Percentiles rank a stretch among this genome's conserved stretches.
Conservation (phyloP, 2,797 vertebrate genomes). For the Microctenopoma lineatum region DNA sequence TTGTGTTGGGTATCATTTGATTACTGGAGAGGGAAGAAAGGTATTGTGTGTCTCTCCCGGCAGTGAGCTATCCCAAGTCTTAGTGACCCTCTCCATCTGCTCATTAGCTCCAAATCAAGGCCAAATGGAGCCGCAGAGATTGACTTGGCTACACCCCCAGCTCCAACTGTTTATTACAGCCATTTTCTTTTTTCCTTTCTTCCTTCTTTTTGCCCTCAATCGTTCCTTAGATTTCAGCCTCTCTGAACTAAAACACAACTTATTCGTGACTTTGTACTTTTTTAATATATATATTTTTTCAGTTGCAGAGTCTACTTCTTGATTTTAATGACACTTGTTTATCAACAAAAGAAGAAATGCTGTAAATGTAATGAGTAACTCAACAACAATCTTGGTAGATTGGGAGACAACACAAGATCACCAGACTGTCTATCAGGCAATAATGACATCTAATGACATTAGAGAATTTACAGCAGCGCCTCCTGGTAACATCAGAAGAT, state of each 20-base stretch:
- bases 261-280: background rate
- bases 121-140: conserved; percentile 78
- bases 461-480: conserved; percentile 40
- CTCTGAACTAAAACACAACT: conserved; percentile 10
- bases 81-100: conserved; percentile 80
- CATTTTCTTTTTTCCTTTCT: conserved; percentile 50
- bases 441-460: conserved; percentile 35
- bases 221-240: conserved; percentile 9
- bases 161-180: conserved; percentile 62
- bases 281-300: background rate
- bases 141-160: conserved; percentile 71
- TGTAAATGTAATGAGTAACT: conserved; percentile 39
- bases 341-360: conserved; percentile 20
- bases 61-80: conserved; percentile 66
- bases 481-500: conserved; percentile 71
- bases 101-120: conserved; percentile 81
- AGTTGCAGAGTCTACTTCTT: conserved; percentile 11
- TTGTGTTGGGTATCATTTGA: conserved; percentile 52
- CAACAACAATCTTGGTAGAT: conserved; percentile 35
- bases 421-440: conserved; percentile 39
- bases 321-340: conserved; percentile 16
- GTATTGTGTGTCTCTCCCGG: conserved; percentile 70
- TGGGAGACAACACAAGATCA: conserved; percentile 41
- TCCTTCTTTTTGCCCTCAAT: conserved; percentile 24
- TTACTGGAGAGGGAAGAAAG: conserved; percentile 64